A percentile compares a stretch with the other conserved stretches of the same genome.
phyloP scores from a whole-genome alignment of 2,888 invertebrate species.

The Cancer borealis region DNA sequence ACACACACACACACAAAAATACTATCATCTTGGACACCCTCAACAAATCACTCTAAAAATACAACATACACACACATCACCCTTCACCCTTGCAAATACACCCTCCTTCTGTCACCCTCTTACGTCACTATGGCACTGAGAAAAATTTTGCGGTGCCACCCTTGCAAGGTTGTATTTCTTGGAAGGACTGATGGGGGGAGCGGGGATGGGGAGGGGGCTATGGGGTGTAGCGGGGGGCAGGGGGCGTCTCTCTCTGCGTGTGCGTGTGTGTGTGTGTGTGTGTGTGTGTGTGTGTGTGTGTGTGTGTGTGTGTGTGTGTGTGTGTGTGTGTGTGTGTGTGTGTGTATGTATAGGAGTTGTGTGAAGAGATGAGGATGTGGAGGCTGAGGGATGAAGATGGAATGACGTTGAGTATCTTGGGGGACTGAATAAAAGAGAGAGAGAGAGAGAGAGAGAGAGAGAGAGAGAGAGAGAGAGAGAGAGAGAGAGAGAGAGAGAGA shows the following conservation, averaged over 20 bases:
- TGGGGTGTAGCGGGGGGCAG: no score
- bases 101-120: background rate
- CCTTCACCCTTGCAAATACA: background rate
- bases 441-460: background rate
- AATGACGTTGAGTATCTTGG: background rate
- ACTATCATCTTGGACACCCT: no score
- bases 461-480: no score
- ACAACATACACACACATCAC: background rate
- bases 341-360: background rate
- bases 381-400: background rate
- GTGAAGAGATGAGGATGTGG: background rate
- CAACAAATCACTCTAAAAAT: no score
- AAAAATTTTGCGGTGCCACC: background rate
- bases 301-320: background rate
- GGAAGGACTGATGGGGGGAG: background rate
- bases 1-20: no score
- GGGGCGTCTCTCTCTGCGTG: background rate
- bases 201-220: no score
- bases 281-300: background rate
- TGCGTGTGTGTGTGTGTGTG: background rate
- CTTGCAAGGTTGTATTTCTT: background rate
- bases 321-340: background rate
- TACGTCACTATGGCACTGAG: background rate
- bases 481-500: background rate
- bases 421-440: background rate